Percentiles rank a stretch among this genome's conserved stretches.
phyloP scores from a whole-genome alignment of 2,113 vertebrate genomes.

The Telmatochromis sp. region DNA sequence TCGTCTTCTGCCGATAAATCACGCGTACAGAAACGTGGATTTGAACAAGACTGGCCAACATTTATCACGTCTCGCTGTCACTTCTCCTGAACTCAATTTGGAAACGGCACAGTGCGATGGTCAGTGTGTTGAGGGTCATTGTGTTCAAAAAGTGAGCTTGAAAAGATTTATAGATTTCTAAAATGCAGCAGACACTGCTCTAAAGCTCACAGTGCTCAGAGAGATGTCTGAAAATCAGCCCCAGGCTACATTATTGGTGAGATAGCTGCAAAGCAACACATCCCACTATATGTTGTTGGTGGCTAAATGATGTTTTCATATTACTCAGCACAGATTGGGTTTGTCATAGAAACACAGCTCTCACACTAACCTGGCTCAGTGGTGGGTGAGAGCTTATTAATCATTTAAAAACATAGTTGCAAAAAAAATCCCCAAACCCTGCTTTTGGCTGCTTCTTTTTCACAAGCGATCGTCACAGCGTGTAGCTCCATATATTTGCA shows the following conservation, averaged over 20 bases:
- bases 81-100: not conserved
- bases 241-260: not conserved
- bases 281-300: not conserved
- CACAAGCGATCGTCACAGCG: fast-evolving
- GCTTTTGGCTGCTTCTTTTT: not conserved
- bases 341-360: not conserved
- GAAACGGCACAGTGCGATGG: not conserved
- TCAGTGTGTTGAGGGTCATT: not conserved
- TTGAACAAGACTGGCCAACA: not conserved
- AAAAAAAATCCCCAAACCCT: not conserved
- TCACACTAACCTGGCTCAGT: not conserved
- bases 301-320: not conserved
- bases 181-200: not conserved
- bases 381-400: not conserved
- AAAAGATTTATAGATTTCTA: not conserved
- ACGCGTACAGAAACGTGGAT: not conserved
- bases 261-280: not conserved
- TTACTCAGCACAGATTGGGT: not conserved
- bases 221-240: not conserved
- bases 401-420: not conserved
- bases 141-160: not conserved
- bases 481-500: not conserved
- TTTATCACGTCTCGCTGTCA: not conserved
- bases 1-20: not conserved
- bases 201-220: not conserved